phyloP scores from a whole-genome alignment of 2,888 invertebrate species.

The Masnerella sp. region DNA sequence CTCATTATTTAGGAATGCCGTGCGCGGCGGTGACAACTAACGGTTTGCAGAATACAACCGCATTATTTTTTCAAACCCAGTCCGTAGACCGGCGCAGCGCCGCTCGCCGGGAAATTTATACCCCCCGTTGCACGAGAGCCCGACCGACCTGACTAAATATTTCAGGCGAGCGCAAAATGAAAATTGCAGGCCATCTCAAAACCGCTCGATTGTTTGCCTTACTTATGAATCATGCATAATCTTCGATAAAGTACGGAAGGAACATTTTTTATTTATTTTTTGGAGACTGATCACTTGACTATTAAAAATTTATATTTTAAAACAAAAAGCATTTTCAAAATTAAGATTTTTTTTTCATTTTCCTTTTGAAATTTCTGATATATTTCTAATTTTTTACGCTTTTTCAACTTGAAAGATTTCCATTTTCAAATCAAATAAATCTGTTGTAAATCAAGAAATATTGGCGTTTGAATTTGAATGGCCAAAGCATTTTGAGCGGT shows the following conservation, averaged over 20 bases:
- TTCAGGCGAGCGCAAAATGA: slow-evolving; percentile 37
- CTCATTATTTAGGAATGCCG: slow-evolving; percentile 54
- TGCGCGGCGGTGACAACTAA: slow-evolving; percentile 51
- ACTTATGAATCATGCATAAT: slow-evolving; percentile 33
- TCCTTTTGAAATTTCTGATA: no score
- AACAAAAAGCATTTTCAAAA: neutral
- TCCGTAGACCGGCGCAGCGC: slow-evolving; percentile 42
- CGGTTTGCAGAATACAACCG: slow-evolving; percentile 52
- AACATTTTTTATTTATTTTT: no score
- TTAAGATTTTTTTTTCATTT: no score
- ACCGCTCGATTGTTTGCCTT: slow-evolving; percentile 31
- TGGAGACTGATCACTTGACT: no score
- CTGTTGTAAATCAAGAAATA: no score
- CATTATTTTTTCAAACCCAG: slow-evolving; percentile 60
- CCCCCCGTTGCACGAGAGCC: slow-evolving; percentile 36
- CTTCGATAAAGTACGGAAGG: no score
- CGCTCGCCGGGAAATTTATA: slow-evolving; percentile 59
- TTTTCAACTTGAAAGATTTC: no score
- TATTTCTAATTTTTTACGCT: no score
- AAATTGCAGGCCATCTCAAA: slow-evolving; percentile 42
- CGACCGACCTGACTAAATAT: slow-evolving; percentile 45
- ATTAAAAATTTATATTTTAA: no score
- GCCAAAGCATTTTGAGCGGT: slow-evolving; percentile 41
- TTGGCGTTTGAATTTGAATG: slow-evolving; percentile 40
- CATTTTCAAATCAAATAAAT: no score